Percentiles rank a stretch among this genome's conserved stretches.
Conservation (phyloP, 1,140 invertebrate genomes). For the Ganaspis sp. region DNA sequence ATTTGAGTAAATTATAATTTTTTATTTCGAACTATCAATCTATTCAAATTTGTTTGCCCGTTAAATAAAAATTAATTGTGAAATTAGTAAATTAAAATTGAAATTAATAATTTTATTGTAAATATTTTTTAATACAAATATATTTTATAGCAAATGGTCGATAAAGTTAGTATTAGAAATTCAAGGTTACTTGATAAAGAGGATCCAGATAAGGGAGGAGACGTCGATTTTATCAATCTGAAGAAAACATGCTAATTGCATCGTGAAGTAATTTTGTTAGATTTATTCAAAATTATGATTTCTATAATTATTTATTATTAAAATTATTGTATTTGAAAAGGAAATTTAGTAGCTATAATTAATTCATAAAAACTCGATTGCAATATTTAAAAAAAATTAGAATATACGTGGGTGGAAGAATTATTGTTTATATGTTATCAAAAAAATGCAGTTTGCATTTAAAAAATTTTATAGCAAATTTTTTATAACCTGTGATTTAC, state of each 20-base stretch:
- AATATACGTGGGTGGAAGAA: not conserved
- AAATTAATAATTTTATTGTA: no score
- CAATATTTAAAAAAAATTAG: not conserved
- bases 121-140: no score
- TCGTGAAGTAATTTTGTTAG: not conserved
- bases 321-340: not conserved
- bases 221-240: slow-evolving; percentile 32
- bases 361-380: no score
- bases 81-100: no score
- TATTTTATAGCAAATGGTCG: no score
- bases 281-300: not conserved
- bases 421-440: not conserved
- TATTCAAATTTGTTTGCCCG: no score
- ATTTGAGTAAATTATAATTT: no score
- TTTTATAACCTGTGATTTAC: not conserved
- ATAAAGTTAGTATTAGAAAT: not conserved
- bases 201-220: slow-evolving; percentile 46
- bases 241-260: not conserved
- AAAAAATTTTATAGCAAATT: not conserved
- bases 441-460: no score
- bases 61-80: no score
- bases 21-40: no score
- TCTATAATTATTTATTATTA: not conserved
- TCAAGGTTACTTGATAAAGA: slow-evolving; percentile 44
- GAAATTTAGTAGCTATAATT: not conserved